phyloP scores from a whole-genome alignment of 2,113 vertebrate species.

The Corydoras sp. region DNA sequence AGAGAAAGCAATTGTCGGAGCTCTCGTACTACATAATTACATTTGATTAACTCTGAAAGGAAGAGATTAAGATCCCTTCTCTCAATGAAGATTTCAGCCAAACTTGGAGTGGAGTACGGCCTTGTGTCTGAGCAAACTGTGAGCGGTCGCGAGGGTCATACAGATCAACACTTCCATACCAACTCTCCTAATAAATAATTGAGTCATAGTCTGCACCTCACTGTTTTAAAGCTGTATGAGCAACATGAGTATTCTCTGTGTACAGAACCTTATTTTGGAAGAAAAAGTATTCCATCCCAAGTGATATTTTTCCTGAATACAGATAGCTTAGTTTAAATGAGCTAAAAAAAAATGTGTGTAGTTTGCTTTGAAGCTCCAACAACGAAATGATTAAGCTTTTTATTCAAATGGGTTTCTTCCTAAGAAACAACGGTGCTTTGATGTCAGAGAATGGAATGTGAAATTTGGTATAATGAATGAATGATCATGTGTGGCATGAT shows the following conservation, averaged over 20 bases:
- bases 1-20: background rate
- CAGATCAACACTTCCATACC: background rate
- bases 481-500: no score
- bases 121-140: background rate
- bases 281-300: background rate
- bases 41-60: background rate
- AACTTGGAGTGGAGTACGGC: background rate
- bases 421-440: no score
- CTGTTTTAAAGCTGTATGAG: background rate
- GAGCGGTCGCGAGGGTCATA: background rate
- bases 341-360: no score
- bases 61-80: no score
- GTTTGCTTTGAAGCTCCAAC: no score
- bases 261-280: background rate
- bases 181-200: constrained; percentile 5
- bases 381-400: no score
- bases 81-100: background rate
- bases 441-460: no score
- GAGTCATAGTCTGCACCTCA: background rate
- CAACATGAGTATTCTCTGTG: background rate
- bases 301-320: background rate
- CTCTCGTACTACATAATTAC: background rate
- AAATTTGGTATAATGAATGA: no score
- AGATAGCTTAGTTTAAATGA: background rate
- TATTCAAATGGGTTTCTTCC: no score